phyloP scores from a whole-genome alignment of 2,113 vertebrate species.

The Typhlomys cinereus region DNA sequence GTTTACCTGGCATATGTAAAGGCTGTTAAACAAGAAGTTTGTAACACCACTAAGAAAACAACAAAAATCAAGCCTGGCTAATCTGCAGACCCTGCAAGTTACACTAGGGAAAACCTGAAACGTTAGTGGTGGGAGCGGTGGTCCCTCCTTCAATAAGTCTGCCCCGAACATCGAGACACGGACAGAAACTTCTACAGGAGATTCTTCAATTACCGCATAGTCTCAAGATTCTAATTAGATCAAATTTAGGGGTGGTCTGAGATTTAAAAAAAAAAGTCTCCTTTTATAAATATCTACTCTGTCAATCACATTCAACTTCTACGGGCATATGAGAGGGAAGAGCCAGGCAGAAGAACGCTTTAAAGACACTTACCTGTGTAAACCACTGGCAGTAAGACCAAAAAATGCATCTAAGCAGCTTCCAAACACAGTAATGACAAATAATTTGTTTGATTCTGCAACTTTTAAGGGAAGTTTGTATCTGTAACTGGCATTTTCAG shows the following conservation, averaged over 20 bases:
- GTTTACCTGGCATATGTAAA: not conserved
- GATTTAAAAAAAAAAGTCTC: not conserved
- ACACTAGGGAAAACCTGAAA: not conserved
- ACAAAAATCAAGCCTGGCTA: not conserved
- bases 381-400: conserved; percentile 83
- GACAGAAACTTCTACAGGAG: not conserved
- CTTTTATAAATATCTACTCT: conserved; percentile 44
- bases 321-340: not conserved
- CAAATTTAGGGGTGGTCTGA: conserved; percentile 41
- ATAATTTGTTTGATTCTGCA: conserved; percentile 81
- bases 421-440: conserved; percentile 87
- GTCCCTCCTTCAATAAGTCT: not conserved
- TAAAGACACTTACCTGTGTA: conserved; percentile 83
- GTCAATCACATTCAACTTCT: conserved; percentile 45
- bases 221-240: no score
- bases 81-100: not conserved
- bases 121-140: not conserved
- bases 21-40: not conserved
- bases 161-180: not conserved
- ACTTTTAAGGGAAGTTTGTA: conserved; percentile 87
- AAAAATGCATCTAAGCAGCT: conserved; percentile 88
- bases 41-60: not conserved
- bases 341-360: conserved; percentile 24
- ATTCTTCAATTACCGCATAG: not conserved
- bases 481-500: conserved; percentile 82